Evolutionary conservation across 2,888 invertebrate species (phyloP).

Genomic region (Harpagoxenus sublaevis): DNA sequence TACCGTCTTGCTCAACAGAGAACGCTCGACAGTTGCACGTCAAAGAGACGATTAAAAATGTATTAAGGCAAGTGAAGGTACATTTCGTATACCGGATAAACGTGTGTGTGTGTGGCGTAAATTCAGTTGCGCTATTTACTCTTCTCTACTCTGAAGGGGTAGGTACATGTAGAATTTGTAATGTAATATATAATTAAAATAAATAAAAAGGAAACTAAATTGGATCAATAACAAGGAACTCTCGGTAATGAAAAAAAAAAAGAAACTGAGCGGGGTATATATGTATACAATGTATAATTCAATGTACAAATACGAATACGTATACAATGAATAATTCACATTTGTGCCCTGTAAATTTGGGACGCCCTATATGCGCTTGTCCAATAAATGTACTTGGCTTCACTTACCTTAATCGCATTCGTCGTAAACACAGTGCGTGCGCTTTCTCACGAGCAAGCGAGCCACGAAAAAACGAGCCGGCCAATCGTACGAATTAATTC

Average conservation of each 20-base stretch:
- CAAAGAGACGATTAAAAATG: constrained; percentile 51
- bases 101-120: neutral
- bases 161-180: neutral
- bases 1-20: constrained; percentile 16
- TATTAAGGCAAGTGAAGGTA: constrained; percentile 2
- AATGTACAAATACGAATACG: no score
- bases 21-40: constrained; percentile 7
- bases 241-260: neutral
- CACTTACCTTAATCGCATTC: constrained; percentile 35
- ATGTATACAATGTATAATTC: neutral
- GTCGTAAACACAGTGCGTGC: constrained; percentile 15
- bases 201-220: neutral
- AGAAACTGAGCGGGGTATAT: neutral
- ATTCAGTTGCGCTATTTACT: neutral
- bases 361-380: neutral
- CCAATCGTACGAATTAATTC: constrained; percentile 57
- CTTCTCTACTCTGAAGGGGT: neutral
- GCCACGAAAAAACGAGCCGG: constrained; percentile 39
- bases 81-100: neutral
- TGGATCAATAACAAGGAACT: neutral
- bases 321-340: neutral
- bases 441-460: constrained; percentile 43
- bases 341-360: neutral
- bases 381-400: constrained; percentile 28
- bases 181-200: neutral